Base-by-base conservation (phyloP, 2,888 invertebrate species). In the Pyrochroa serraticornis region DNA sequence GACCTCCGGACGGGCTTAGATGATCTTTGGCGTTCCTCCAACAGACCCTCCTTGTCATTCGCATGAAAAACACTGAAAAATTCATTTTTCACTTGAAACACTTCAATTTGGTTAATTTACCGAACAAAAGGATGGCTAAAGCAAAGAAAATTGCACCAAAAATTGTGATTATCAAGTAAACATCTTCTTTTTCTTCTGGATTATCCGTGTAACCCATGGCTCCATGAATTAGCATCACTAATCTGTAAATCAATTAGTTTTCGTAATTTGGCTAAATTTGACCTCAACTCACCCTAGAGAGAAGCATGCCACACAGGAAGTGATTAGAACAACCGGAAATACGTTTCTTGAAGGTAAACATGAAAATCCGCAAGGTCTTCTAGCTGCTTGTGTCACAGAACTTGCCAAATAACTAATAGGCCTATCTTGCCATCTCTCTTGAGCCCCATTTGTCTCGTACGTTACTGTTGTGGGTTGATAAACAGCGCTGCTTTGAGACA, bases 381-480 rank as follows among this genome's bases (percentile, higher is more conserved):
- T 81, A 76, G 84, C 83, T 79, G 75, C 84, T 75, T 78, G 71
- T 8, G 84, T 82, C 57, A 85, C 84, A 44, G 80, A 73, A 64
- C 72, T 71, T 59, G 77, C 74, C 66, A 81, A 66, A 74, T 79
- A 77, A 61, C 79, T 77, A 49, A 78, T 74, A 57, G 80, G 76
- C 70, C 77, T 70, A 43, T 78, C 74, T 13, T 76, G 75, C 77
- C 78, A 77, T 45, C 75, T 64, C 37, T 78, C 77, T 53, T 72
- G 74, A 7, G 73, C 70, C 39, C 74, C 68, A 69, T 80, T 74
- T 62, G 80, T 70, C 76, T 89, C 89, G 75, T 89, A 90, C 51
- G 89, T 89, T 64, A 89, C 89, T 65, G 90, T 90, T 60, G 90
- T 90, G 9, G 90, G 90, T 77, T 90, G 90, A 79, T 90, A 90